Conservation (phyloP, 2,797 vertebrate genomes). For the Choloepus didactylus region DNA sequence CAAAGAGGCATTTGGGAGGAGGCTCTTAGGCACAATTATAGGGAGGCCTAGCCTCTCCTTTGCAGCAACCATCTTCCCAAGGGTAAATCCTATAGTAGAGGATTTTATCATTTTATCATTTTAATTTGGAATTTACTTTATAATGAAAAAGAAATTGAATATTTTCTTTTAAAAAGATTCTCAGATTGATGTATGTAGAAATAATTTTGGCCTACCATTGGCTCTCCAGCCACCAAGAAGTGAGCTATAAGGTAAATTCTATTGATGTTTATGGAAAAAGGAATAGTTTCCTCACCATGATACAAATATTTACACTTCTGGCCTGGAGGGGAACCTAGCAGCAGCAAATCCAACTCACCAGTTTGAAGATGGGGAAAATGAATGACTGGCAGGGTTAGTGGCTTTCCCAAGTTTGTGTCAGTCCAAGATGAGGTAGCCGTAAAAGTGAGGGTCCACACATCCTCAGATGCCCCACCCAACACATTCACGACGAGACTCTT, state of each 20-base stretch:
- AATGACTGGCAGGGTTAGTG: neutral
- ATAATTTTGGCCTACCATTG: neutral
- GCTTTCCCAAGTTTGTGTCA: neutral
- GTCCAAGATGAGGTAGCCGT: neutral
- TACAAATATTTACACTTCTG: neutral
- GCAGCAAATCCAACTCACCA: neutral
- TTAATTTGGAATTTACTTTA: conserved; percentile 16
- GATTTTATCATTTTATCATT: neutral
- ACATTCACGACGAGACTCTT: neutral
- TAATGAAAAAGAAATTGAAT: neutral
- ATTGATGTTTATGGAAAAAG: neutral
- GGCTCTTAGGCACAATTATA: too few relatives aligned
- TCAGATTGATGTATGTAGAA: neutral
- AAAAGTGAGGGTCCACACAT: neutral
- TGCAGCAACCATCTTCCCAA: too few relatives aligned
- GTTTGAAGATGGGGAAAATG: neutral
- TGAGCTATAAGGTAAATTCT: neutral
- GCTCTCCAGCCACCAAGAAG: neutral
- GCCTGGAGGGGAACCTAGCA: neutral
- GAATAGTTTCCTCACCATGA: neutral
- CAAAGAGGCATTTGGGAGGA: too few relatives aligned
- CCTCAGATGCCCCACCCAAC: neutral
- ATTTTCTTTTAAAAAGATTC: conserved; percentile 1
- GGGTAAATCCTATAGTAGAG: too few relatives aligned
- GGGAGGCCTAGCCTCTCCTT: too few relatives aligned